These are phyloP conservation scores for Alaudala cheleensis DNA, from an alignment of 2,113 vertebrate species.

Conservation along the genomic window DNA sequence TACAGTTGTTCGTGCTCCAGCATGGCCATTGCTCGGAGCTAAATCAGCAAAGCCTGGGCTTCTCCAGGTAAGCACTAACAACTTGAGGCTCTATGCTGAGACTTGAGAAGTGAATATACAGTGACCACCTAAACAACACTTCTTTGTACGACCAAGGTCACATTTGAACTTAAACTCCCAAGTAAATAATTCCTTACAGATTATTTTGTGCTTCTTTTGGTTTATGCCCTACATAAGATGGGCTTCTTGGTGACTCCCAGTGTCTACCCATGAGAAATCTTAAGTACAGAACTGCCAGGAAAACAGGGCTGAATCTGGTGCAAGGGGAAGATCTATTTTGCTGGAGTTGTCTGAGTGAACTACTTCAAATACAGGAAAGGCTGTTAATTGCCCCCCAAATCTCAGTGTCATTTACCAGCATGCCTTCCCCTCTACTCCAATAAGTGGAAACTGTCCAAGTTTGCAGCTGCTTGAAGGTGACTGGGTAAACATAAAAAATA, in stretches of 20 bases:
- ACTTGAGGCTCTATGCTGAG: neutral
- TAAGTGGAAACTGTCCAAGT: neutral
- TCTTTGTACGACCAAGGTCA: neutral
- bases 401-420: neutral
- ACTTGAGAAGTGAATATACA: neutral
- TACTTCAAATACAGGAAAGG: neutral
- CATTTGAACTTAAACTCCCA: neutral
- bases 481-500: neutral
- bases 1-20: neutral
- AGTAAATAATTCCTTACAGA: neutral
- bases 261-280: neutral
- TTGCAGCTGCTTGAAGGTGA: slow-evolving; percentile 7
- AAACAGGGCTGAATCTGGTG: neutral
- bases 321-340: neutral
- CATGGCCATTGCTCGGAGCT: neutral
- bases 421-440: neutral
- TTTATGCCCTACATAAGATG: neutral
- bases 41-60: neutral
- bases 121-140: neutral
- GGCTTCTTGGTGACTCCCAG: neutral
- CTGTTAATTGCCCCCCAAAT: neutral
- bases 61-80: neutral
- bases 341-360: neutral
- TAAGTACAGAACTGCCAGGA: neutral
- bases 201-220: neutral